These are phyloP conservation scores for Leptura quadrifasciata DNA, from an alignment of 2,888 invertebrate genomes.

Conservation along the genomic window DNA sequence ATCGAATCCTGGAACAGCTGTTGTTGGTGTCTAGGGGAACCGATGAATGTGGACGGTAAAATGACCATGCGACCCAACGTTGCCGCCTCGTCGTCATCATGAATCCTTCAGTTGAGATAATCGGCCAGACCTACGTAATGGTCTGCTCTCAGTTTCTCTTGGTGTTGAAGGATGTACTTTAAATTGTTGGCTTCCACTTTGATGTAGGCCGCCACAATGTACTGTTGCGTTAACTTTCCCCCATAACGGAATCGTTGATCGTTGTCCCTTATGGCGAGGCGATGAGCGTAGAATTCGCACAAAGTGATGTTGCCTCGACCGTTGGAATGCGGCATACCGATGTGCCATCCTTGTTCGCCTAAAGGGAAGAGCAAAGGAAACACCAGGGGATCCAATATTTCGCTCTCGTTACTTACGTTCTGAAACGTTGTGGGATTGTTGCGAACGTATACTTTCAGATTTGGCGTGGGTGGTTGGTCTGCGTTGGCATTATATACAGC, in stretches of 20 bases:
- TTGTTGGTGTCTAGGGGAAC: background rate
- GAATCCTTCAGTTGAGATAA: background rate
- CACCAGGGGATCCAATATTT: background rate
- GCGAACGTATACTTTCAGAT: background rate
- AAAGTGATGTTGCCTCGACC: background rate
- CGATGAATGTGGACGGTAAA: constrained; percentile 28
- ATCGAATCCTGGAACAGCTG: constrained; percentile 30
- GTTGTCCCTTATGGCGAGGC: constrained; percentile 21
- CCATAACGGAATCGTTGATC: constrained; percentile 37
- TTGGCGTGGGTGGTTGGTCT: background rate
- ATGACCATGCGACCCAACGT: constrained; percentile 30
- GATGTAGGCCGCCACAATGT: constrained; percentile 40
- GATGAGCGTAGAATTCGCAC: constrained; percentile 39
- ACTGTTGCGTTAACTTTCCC: constrained; percentile 46
- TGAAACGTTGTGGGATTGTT: background rate
- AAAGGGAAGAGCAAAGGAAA: background rate
- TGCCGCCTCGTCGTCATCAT: constrained; percentile 13
- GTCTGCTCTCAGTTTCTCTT: constrained; percentile 16
- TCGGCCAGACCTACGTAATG: constrained; percentile 11
- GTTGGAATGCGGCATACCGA: background rate
- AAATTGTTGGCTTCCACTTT: constrained; percentile 16
- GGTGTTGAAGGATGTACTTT: constrained; percentile 15
- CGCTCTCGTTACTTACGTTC: background rate
- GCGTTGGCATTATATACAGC: background rate
- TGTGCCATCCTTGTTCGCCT: background rate